A percentile compares a stretch with the other conserved stretches of the same genome.
These are phyloP conservation scores for Catharus fuscescens DNA, from an alignment of 2,113 vertebrate species.

Conservation along the genomic window DNA sequence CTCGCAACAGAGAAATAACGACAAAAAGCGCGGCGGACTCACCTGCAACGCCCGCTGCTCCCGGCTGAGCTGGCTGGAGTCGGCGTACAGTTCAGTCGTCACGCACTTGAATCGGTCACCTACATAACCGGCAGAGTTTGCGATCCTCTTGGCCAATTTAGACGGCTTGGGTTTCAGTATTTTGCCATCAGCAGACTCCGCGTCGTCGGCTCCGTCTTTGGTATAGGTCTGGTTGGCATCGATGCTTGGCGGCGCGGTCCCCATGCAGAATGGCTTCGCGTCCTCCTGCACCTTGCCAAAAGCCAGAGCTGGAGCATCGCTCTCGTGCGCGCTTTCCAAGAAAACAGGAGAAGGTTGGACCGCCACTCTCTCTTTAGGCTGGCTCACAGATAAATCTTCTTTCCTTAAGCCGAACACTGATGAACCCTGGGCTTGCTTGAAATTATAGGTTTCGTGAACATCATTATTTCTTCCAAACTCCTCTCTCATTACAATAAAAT, in stretches of 20 bases:
- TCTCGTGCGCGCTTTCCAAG: conserved; percentile 66
- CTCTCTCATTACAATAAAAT: conserved; percentile 76
- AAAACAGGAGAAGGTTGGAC: conserved; percentile 69
- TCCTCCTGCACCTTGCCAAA: conserved; percentile 79
- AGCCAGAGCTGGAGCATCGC: conserved; percentile 64
- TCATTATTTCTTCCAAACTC: conserved; percentile 74
- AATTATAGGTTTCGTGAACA: conserved; percentile 75
- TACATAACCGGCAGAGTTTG: conserved; percentile 96
- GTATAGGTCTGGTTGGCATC: conserved; percentile 72
- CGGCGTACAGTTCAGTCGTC: conserved; percentile 96
- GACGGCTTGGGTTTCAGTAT: conserved; percentile 83
- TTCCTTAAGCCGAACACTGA: conserved; percentile 74
- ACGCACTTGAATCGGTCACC: conserved; percentile 98
- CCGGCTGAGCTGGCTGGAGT: conserved; percentile 97
- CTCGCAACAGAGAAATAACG: conserved; percentile 27
- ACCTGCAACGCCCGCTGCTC: conserved; percentile 98
- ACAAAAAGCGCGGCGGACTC: conserved; percentile 71
- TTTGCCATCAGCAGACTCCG: conserved; percentile 77
- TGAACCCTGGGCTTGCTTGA: conserved; percentile 73
- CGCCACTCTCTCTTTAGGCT: conserved; percentile 72
- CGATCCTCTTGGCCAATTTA: conserved; percentile 93
- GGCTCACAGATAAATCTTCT: conserved; percentile 69
- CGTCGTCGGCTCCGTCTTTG: conserved; percentile 80
- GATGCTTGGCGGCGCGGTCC: conserved; percentile 55
- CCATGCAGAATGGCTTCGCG: conserved; percentile 74